A percentile compares a stretch with the other conserved stretches of the same genome.
Conservation (phyloP, 2,113 vertebrate genomes). For the Rattus rattus region DNA sequence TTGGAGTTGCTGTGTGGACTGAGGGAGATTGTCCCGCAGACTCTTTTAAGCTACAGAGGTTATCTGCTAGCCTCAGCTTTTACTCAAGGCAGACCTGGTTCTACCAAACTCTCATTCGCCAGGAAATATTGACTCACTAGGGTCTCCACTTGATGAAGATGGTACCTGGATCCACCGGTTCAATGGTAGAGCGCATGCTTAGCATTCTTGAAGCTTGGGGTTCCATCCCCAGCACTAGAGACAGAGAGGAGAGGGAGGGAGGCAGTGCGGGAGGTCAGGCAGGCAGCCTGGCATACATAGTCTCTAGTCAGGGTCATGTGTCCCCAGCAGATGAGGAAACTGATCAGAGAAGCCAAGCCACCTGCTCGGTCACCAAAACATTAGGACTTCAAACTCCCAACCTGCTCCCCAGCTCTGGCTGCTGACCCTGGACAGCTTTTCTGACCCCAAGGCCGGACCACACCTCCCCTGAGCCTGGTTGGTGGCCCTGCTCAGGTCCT, state of each 20-base stretch:
- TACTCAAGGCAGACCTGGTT: neutral
- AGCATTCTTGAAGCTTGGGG: neutral
- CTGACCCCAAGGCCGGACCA: neutral
- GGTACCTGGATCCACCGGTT: neutral
- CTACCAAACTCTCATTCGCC: neutral
- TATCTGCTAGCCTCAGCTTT: neutral
- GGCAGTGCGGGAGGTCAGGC: neutral
- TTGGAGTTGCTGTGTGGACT: neutral
- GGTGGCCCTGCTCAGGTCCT: conserved; percentile 39
- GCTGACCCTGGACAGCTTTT: neutral
- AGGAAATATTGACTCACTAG: neutral
- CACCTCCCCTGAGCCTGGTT: neutral
- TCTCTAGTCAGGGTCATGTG: neutral
- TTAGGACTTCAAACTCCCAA: neutral
- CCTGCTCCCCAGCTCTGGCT: neutral
- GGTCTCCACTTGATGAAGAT: neutral
- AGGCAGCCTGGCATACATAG: neutral
- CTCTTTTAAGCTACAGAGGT: neutral
- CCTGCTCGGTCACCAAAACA: neutral
- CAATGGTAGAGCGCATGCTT: neutral
- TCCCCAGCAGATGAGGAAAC: neutral
- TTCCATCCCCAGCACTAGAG: neutral
- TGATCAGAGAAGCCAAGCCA: neutral
- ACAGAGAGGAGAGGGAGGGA: neutral
- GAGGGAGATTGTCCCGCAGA: too few relatives aligned